Evolutionary conservation across 2,113 vertebrate species (phyloP).

Genomic region (Turdus rufiventris): DNA sequence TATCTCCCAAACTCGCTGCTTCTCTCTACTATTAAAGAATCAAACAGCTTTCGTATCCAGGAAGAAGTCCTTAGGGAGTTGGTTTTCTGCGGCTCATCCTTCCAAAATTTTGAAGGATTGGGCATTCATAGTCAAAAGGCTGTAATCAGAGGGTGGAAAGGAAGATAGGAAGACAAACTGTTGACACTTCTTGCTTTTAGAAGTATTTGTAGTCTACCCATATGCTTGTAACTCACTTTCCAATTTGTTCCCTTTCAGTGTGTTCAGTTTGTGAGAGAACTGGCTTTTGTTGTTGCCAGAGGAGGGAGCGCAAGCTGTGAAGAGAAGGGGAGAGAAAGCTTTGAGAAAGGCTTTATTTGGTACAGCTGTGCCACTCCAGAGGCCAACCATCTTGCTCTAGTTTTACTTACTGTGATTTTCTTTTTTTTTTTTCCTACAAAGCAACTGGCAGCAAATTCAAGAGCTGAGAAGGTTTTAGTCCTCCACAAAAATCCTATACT

Average conservation of each 20-base stretch:
- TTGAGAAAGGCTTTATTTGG: background rate
- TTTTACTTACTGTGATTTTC: background rate
- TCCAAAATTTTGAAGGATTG: background rate
- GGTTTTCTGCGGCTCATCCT: background rate
- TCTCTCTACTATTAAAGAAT: background rate
- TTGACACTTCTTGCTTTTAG: background rate
- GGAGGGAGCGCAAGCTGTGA: background rate
- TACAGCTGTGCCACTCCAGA: background rate
- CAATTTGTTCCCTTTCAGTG: background rate
- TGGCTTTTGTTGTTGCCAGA: background rate
- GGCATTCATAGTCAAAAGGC: background rate
- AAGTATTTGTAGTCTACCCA: background rate
- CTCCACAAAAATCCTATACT: background rate
- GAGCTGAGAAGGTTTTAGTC: background rate
- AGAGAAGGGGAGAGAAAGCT: background rate
- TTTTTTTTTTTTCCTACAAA: background rate
- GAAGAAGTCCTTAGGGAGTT: background rate
- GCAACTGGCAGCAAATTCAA: background rate
- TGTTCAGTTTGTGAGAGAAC: background rate
- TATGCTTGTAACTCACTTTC: background rate
- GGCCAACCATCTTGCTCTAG: background rate
- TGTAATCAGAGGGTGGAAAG: background rate
- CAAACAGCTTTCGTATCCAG: background rate
- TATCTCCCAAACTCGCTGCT: background rate
- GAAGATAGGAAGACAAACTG: background rate